A percentile compares a stretch with the other conserved stretches of the same genome.
phyloP scores from a whole-genome alignment of 2,113 vertebrate species.

The Trachemys scripta region DNA sequence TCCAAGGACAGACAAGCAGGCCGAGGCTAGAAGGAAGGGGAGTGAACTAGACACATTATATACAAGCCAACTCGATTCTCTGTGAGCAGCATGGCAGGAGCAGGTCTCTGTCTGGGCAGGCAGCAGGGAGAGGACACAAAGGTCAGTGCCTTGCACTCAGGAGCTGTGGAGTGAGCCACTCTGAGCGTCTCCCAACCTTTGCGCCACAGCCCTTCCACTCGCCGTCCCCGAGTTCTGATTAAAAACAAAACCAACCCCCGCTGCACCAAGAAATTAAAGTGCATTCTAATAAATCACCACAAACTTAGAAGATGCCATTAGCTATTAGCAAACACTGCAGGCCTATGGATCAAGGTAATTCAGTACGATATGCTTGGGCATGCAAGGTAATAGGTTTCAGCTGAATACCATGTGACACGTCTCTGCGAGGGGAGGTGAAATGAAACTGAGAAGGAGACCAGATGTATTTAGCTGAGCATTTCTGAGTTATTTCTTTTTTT shows the following conservation, averaged over 20 bases:
- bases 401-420: conserved; percentile 59
- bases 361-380: conserved; percentile 74
- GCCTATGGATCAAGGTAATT: conserved; percentile 65
- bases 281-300: conserved; percentile 55
- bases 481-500: not conserved
- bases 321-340: conserved; percentile 50
- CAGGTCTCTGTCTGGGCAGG: accelerated
- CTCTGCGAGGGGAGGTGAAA: conserved; percentile 65
- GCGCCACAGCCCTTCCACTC: accelerated
- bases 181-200: not conserved
- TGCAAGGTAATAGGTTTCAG: conserved; percentile 72
- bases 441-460: conserved; percentile 75
- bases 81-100: accelerated
- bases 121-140: not conserved
- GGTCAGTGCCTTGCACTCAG: accelerated
- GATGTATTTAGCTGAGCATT: conserved; percentile 68
- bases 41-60: not conserved
- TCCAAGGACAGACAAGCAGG: accelerated
- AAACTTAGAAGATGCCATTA: conserved; percentile 51
- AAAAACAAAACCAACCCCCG: not conserved
- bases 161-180: accelerated
- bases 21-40: not conserved
- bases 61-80: accelerated
- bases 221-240: not conserved
- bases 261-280: not conserved